phyloP scores from a whole-genome alignment of 2,113 vertebrate species.

The Phylloscopus trochiloides region DNA sequence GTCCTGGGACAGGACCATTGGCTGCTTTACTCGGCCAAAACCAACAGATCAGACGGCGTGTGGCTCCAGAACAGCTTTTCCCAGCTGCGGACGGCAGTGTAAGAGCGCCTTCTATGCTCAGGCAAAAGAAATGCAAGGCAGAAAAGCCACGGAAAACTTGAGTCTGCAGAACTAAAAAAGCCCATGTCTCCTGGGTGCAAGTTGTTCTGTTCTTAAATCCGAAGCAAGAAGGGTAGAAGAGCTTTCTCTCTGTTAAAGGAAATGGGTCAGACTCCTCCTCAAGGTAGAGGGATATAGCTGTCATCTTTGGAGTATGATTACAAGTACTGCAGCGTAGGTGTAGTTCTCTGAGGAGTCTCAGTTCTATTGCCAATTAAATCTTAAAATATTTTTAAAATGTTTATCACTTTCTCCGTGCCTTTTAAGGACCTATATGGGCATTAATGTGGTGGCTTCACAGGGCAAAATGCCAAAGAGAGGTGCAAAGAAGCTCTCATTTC shows the following conservation, averaged over 20 bases:
- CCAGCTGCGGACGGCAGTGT: not conserved
- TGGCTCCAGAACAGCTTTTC: not conserved
- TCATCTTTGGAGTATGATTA: not conserved
- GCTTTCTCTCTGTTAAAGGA: not conserved
- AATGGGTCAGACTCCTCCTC: not conserved
- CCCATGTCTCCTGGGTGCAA: not conserved
- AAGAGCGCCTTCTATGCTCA: constrained; percentile 14
- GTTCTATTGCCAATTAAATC: not conserved
- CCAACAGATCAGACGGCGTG: not conserved
- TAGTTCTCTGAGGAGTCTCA: not conserved
- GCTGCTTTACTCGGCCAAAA: not conserved
- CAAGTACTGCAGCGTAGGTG: not conserved
- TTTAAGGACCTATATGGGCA: not conserved
- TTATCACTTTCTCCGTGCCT: not conserved
- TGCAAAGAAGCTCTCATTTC: not conserved
- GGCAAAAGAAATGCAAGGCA: not conserved
- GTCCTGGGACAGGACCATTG: not conserved
- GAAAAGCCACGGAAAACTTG: not conserved
- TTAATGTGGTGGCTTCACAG: not conserved
- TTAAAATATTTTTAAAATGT: not conserved
- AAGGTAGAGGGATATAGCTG: not conserved
- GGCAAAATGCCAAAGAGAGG: not conserved
- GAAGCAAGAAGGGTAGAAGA: not conserved
- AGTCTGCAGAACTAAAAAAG: not conserved
- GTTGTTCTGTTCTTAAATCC: not conserved